A percentile compares a stretch with the other conserved stretches of the same genome.
These are phyloP conservation scores for Graptemys geographica DNA, from an alignment of 2,797 vertebrate genomes.

Conservation along the genomic window DNA sequence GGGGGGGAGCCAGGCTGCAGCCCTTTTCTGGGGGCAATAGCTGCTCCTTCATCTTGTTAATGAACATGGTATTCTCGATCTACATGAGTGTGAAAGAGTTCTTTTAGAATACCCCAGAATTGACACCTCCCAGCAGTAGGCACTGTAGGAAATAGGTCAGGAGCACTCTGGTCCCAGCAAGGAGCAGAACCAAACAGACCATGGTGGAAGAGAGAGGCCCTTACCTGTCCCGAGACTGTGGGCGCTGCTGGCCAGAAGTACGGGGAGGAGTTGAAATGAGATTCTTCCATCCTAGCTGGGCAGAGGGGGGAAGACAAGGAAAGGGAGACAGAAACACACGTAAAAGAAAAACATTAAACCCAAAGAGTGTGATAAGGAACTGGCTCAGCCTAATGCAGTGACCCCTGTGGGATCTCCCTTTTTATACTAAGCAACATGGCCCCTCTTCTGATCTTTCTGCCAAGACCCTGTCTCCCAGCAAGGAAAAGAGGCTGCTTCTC, in stretches of 20 bases:
- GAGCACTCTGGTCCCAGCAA: neutral
- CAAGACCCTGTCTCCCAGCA: neutral
- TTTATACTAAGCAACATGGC: conserved; percentile 22
- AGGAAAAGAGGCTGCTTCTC: neutral
- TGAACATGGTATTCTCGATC: conserved; percentile 98
- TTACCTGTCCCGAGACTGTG: conserved; percentile 94
- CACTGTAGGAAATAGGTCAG: neutral
- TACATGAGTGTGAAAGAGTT: conserved; percentile 61
- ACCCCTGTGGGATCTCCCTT: conserved; percentile 55
- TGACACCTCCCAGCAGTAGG: neutral
- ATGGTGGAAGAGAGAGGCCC: conserved; percentile 24
- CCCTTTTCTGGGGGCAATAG: conserved; percentile 92
- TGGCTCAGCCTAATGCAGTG: conserved; percentile 54
- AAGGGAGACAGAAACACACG: conserved; percentile 30
- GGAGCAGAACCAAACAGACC: neutral
- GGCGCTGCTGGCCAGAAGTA: conserved; percentile 98
- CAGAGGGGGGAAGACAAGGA: conserved; percentile 53
- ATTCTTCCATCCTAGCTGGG: conserved; percentile 96
- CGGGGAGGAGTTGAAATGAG: conserved; percentile 97
- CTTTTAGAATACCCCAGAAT: conserved; percentile 20
- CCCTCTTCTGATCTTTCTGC: conserved; percentile 31
- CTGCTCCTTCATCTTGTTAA: conserved; percentile 99
- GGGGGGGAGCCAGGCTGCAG: conserved; percentile 86
- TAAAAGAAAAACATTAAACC: conserved; percentile 55
- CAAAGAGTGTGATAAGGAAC: conserved; percentile 46